Conservation (phyloP, 2,113 vertebrate genomes). For the Acrocephalus kingi region DNA sequence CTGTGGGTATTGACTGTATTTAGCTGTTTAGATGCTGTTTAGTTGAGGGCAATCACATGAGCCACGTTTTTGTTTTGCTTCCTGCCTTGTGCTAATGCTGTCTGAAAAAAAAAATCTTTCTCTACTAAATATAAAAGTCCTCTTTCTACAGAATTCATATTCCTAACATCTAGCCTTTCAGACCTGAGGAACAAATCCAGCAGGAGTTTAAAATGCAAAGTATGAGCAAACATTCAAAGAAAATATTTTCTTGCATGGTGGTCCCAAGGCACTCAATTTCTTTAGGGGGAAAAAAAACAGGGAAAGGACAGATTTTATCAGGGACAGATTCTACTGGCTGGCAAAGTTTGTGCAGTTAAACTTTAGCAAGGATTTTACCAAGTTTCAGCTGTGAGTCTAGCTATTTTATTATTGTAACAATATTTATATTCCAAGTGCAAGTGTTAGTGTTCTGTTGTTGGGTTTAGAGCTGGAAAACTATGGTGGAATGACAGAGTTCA, state of each 20-base stretch:
- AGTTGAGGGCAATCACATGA: not conserved
- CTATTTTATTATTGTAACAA: not conserved
- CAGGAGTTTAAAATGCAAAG: not conserved
- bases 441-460: not conserved
- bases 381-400: not conserved
- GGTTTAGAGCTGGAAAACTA: not conserved
- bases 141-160: not conserved
- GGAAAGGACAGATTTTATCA: not conserved
- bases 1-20: not conserved
- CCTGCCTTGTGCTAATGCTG: not conserved
- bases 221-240: not conserved
- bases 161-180: not conserved
- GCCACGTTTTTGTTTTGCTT: not conserved
- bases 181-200: not conserved
- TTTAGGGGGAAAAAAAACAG: rapidly evolving
- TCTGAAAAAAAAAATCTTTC: not conserved
- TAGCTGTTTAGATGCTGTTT: not conserved
- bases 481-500: not conserved
- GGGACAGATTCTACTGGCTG: not conserved
- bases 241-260: not conserved
- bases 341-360: not conserved
- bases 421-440: not conserved
- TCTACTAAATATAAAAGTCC: not conserved
- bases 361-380: not conserved
- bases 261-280: not conserved